Evolutionary conservation across 2,797 vertebrate genomes (phyloP), one percentile per base, ranked within the genome.

Genomic region (Dipus sagitta): DNA sequence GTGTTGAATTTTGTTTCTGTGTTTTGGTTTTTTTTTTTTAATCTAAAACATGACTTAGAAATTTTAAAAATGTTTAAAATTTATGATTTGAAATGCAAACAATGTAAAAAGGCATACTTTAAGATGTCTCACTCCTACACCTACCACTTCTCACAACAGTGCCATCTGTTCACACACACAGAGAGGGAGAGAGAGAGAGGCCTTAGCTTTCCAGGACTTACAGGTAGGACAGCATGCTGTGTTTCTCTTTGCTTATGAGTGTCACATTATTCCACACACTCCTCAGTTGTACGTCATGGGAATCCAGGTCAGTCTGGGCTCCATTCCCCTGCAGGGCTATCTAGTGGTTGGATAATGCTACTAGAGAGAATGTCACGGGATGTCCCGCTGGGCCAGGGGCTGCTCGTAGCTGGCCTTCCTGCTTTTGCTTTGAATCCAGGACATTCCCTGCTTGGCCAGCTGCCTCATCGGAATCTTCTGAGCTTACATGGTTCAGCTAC

Each of bases 31-130:
- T 92, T 85, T 76, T 58, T 58, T 58, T 90, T 81, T 72, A 14
- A 32, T 77, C 74, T 64, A 74, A 91, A 30, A 54, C 83, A 52
- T 68, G 52, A 65, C 38, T 83, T 82, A 78, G 32, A 34, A 52
- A 24, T 86, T 72, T 76, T 82, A 26, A 30, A 62, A 83, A 86
- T 42, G 13, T 75, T 85, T 88, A 79, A 87, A 81, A 87, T 62
- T 84, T 76, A 42, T 81, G 47, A 90, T 64, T 62, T 64, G 58
- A 90, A 79, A 81, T 70, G 74, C 85, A 87, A 92, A 34, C 58
- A 71, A 82, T 32, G 26, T 85, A 64, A 70, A 86, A 77, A 77
- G 70, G 21, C 24, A 34, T 30, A 58, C 54, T 87, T 80, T 15
- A 74, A 62, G 82, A 76, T 64, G 76, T 65, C 30, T 54, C 9